Percentiles rank a stretch among this genome's conserved stretches.
Conservation (phyloP, 2,113 vertebrate species). For the Paralichthys olivaceus region DNA sequence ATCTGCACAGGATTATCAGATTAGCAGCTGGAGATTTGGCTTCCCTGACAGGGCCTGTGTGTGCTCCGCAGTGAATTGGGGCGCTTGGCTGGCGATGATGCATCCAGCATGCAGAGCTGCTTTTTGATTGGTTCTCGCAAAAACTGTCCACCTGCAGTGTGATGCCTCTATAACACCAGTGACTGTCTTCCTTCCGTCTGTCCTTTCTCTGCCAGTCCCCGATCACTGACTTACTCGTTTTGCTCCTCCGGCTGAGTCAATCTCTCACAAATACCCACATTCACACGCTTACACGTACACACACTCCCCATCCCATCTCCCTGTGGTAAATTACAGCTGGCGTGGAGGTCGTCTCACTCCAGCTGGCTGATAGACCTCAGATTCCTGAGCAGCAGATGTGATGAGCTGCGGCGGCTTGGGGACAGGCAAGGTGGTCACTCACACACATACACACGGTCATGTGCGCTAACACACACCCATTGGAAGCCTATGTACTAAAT, state of each 20-base stretch:
- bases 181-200: neutral
- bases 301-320: slow-evolving; percentile 34
- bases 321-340: slow-evolving; percentile 67
- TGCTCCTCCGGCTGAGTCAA: slow-evolving; percentile 24
- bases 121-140: slow-evolving; percentile 17
- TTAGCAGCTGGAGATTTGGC: slow-evolving; percentile 77
- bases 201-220: slow-evolving; percentile 15
- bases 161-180: neutral
- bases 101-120: neutral
- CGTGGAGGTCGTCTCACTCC: slow-evolving; percentile 67
- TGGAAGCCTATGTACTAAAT: too few species aligned
- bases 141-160: slow-evolving; percentile 23
- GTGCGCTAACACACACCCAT: neutral
- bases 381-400: slow-evolving; percentile 69
- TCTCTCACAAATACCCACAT: slow-evolving; percentile 14
- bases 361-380: slow-evolving; percentile 70
- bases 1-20: slow-evolving; percentile 83
- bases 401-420: slow-evolving; percentile 49
- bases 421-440: slow-evolving; percentile 42
- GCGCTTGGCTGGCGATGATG: slow-evolving; percentile 30
- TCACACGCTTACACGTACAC: neutral
- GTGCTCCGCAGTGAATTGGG: slow-evolving; percentile 49
- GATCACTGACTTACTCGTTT: slow-evolving; percentile 22
- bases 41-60: slow-evolving; percentile 54
- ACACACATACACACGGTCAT: neutral